phyloP scores from a whole-genome alignment of 1,140 invertebrate species.

The Zaprionus gabonicus region DNA sequence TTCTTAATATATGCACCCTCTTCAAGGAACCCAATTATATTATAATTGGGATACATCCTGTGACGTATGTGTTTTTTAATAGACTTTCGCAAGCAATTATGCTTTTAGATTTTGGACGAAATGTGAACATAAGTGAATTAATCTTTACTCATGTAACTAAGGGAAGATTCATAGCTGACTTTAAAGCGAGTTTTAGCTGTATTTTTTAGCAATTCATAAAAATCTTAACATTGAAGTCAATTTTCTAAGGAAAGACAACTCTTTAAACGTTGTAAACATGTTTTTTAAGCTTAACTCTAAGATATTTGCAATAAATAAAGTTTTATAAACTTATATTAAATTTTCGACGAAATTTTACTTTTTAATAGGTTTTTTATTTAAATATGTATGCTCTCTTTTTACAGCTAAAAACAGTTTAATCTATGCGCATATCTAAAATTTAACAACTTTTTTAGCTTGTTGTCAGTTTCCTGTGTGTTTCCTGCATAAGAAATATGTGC shows the following conservation, averaged over 20 bases:
- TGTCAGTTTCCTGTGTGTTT: background rate
- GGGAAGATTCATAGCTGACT: background rate
- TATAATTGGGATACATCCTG: conserved; percentile 19
- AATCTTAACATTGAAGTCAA: background rate
- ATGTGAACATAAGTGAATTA: background rate
- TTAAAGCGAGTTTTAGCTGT: background rate
- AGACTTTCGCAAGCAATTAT: conserved; percentile 21
- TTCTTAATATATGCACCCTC: conserved; percentile 40
- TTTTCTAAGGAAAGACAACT: no score
- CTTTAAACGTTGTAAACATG: background rate
- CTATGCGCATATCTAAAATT: background rate
- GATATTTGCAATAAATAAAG: background rate
- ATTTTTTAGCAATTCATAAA: background rate
- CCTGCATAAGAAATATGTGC: background rate
- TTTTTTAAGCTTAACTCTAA: background rate
- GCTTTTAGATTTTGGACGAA: conserved; percentile 1
- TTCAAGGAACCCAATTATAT: conserved; percentile 25
- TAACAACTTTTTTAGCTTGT: background rate
- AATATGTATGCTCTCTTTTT: background rate
- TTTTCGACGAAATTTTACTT: background rate
- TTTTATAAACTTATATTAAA: background rate
- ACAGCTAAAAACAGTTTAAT: background rate
- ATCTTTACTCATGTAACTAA: background rate
- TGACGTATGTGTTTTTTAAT: conserved; percentile 29
- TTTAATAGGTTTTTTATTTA: background rate